Percentiles rank a stretch among this genome's conserved stretches.
These are phyloP conservation scores for Bombus huntii DNA, from an alignment of 1,140 invertebrate genomes.

Conservation along the genomic window DNA sequence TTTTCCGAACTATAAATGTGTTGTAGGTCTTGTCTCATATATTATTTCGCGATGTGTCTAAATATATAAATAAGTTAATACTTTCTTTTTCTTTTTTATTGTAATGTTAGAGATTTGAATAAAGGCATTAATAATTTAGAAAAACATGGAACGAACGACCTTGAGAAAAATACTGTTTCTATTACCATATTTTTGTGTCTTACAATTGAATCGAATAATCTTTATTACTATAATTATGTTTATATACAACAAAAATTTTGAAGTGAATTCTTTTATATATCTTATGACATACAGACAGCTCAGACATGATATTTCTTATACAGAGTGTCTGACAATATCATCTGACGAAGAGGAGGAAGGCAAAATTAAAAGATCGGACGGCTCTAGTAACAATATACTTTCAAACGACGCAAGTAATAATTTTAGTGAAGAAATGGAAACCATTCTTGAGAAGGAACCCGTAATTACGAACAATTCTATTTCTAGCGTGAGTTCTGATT, in stretches of 20 bases:
- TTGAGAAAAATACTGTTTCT: neutral
- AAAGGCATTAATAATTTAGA: neutral
- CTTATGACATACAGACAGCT: neutral
- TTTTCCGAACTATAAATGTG: neutral
- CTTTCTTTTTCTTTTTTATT: neutral
- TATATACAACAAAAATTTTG: neutral
- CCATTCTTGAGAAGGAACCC: constrained; percentile 82
- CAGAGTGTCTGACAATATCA: constrained; percentile 81
- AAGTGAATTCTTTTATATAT: neutral
- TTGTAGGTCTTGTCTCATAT: neutral
- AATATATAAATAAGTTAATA: neutral
- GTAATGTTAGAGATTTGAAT: neutral
- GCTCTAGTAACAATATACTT: constrained; percentile 41
- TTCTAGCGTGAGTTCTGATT: constrained; percentile 52
- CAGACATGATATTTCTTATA: constrained; percentile 27
- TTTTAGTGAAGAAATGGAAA: constrained; percentile 67
- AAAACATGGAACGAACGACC: neutral
- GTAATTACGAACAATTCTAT: constrained; percentile 79
- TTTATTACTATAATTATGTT: neutral
- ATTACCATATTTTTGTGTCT: neutral
- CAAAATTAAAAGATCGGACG: constrained; percentile 48
- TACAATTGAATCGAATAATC: neutral
- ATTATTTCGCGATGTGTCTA: neutral
- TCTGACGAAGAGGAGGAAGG: constrained; percentile 79
- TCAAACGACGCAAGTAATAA: constrained; percentile 43